Evolutionary conservation across 2,797 vertebrate species (phyloP).

Genomic region (Chiroxiphia lanceolata): DNA sequence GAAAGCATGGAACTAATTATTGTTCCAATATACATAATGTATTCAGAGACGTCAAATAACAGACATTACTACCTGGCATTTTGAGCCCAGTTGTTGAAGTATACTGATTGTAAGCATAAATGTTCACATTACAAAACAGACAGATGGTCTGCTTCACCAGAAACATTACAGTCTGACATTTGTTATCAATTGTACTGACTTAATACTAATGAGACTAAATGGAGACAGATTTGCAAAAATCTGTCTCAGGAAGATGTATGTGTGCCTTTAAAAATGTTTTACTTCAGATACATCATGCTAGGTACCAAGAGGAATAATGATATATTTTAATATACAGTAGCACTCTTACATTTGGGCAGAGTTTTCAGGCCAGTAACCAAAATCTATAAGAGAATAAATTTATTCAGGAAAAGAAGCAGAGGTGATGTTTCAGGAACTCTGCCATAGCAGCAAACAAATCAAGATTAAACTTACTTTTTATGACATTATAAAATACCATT

Average conservation of each 20-base stretch:
- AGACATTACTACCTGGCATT: constrained; percentile 52
- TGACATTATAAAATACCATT: background rate
- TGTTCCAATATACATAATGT: background rate
- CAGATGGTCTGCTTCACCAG: constrained; percentile 76
- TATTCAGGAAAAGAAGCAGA: background rate
- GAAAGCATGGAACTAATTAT: background rate
- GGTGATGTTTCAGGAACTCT: background rate
- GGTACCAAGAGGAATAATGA: background rate
- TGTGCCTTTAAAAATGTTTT: constrained; percentile 52
- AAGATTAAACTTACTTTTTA: background rate
- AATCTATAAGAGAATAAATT: background rate
- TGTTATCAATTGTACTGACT: constrained; percentile 71
- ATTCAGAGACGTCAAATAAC: constrained; percentile 28
- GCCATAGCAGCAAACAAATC: background rate
- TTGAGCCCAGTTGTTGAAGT: constrained; percentile 42
- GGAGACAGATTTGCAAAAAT: constrained; percentile 66
- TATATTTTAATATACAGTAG: background rate
- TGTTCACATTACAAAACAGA: constrained; percentile 50
- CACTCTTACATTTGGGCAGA: background rate
- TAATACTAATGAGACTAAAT: constrained; percentile 66
- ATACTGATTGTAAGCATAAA: constrained; percentile 60
- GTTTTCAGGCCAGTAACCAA: background rate
- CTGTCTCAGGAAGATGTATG: constrained; percentile 45
- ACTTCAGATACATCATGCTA: constrained; percentile 31
- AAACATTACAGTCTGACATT: constrained; percentile 74